phyloP scores from a whole-genome alignment of 2,797 vertebrate species.

The Glossophaga mutica region DNA sequence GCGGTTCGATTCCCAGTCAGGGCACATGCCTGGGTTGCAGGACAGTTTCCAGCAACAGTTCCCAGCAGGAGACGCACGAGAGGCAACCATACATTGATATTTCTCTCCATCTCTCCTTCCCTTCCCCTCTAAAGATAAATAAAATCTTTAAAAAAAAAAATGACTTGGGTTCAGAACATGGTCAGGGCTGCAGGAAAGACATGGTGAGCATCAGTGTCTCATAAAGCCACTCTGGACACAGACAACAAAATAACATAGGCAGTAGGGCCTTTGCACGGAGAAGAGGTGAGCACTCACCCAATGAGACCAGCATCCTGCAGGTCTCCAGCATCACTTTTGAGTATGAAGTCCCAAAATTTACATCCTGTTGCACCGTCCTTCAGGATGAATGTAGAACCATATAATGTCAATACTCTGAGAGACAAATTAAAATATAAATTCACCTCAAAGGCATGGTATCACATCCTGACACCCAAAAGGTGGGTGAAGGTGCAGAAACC shows the following conservation, averaged over 20 bases:
- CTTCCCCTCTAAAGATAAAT: too few relatives aligned
- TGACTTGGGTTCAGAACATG: background rate
- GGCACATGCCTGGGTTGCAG: too few relatives aligned
- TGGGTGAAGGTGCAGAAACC: background rate
- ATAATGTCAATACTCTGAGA: background rate
- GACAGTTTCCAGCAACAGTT: too few relatives aligned
- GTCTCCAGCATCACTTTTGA: background rate
- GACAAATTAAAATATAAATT: background rate
- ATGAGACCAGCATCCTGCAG: background rate
- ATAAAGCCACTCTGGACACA: background rate
- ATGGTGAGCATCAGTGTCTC: background rate
- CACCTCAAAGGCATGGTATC: background rate
- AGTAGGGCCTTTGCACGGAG: background rate
- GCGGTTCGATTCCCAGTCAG: too few relatives aligned
- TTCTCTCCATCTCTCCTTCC: too few relatives aligned
- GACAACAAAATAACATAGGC: background rate
- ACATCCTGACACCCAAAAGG: background rate
- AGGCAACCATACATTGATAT: too few relatives aligned
- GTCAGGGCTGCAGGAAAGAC: background rate
- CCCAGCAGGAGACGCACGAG: too few relatives aligned
- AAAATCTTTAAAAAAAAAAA: background rate
- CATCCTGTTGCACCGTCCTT: background rate
- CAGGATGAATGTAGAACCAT: background rate
- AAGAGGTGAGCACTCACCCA: background rate
- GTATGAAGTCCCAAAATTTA: background rate